phyloP scores from a whole-genome alignment of 2,888 invertebrate species.

The Fabriciana adippe region DNA sequence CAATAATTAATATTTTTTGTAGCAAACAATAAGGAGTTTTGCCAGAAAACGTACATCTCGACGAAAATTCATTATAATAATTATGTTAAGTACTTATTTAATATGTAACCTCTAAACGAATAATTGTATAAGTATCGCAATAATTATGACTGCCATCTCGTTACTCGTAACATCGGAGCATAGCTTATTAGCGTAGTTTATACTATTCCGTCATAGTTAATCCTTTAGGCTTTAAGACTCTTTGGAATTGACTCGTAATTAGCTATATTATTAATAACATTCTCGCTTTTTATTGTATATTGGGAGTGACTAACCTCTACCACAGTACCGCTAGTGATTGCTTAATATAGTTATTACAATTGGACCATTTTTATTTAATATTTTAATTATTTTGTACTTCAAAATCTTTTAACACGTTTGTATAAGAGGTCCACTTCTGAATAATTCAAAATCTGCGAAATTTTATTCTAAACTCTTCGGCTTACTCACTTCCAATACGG shows the following conservation, averaged over 20 bases:
- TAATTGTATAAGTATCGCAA: slow-evolving; percentile 43
- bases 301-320: slow-evolving; percentile 25
- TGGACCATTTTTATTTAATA: neutral
- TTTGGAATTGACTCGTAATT: slow-evolving; percentile 47
- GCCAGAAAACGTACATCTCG: slow-evolving; percentile 35
- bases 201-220: slow-evolving; percentile 28
- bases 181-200: slow-evolving; percentile 28
- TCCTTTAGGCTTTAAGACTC: slow-evolving; percentile 35
- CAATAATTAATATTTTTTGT: slow-evolving; percentile 38
- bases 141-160: slow-evolving; percentile 48
- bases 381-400: slow-evolving; percentile 1
- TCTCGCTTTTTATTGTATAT: slow-evolving; percentile 27
- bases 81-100: slow-evolving; percentile 27
- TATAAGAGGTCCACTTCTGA: too few species aligned
- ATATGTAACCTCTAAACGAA: slow-evolving; percentile 31
- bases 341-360: neutral
- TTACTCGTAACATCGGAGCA: slow-evolving; percentile 32
- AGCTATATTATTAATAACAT: slow-evolving; percentile 34
- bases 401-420: neutral
- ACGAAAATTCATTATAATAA: slow-evolving; percentile 25
- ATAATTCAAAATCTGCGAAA: too few species aligned
- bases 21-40: slow-evolving; percentile 39
- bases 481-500: slow-evolving; percentile 26
- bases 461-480: neutral
- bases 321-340: neutral